phyloP scores from a whole-genome alignment of 2,797 vertebrate species.

The Chromobotia macracanthus region DNA sequence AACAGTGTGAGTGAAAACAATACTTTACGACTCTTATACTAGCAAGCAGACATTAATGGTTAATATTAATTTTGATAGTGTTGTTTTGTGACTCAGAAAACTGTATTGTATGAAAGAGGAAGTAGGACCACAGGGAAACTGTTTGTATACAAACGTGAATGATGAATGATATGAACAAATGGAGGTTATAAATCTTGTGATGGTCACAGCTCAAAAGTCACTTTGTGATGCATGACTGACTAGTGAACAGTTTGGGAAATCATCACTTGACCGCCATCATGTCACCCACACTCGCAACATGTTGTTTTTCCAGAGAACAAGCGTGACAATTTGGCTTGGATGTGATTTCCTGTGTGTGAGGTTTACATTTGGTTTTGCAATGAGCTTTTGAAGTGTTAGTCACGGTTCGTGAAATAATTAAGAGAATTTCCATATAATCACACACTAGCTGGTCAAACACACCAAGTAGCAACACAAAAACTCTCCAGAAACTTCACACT shows the following conservation, averaged over 20 bases:
- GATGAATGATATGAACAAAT: not conserved
- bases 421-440: slow-evolving; percentile 15
- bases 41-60: not conserved
- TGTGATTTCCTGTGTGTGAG: not conserved
- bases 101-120: slow-evolving; percentile 26
- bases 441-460: slow-evolving; percentile 69
- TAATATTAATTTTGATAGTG: not conserved
- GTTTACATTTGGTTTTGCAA: not conserved
- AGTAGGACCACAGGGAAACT: slow-evolving; percentile 14
- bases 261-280: slow-evolving; percentile 7
- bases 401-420: not conserved
- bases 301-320: not conserved
- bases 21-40: not conserved
- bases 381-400: not conserved
- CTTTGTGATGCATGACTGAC: not conserved
- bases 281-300: not conserved
- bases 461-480: slow-evolving; percentile 68
- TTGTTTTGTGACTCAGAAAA: not conserved
- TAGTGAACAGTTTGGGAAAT: not conserved
- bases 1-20: slow-evolving; percentile 8
- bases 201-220: slow-evolving; percentile 11
- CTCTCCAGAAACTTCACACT: slow-evolving; percentile 70
- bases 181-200: slow-evolving; percentile 40
- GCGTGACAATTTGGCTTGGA: not conserved
- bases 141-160: slow-evolving; percentile 6